Conservation (phyloP, 2,797 vertebrate species). For the Phrynocephalus vlangalii region DNA sequence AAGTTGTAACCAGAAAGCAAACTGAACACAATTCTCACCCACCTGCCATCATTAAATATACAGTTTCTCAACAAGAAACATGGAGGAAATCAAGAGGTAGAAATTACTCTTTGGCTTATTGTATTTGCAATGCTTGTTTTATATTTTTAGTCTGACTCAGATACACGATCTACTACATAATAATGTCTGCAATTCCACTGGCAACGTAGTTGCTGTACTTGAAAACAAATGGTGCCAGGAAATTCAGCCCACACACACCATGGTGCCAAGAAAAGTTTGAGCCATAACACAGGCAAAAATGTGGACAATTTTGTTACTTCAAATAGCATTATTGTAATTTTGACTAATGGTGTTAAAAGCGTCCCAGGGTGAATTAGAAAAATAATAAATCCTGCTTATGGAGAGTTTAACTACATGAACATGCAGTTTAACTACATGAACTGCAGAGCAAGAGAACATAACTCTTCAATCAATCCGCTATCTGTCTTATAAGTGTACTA, state of each 20-base stretch:
- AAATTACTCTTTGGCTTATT: not conserved
- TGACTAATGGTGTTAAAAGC: slow-evolving; percentile 18
- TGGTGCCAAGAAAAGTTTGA: not conserved
- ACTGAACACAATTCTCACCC: not conserved
- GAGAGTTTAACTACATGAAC: slow-evolving; percentile 11
- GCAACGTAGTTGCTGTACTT: not conserved
- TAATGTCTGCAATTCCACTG: not conserved
- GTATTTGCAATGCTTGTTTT: not conserved
- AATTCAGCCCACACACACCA: not conserved
- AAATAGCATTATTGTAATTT: not conserved
- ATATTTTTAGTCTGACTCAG: not conserved
- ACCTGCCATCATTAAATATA: not conserved
- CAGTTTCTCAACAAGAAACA: not conserved
- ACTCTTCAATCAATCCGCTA: slow-evolving; percentile 5
- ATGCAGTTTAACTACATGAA: slow-evolving; percentile 9
- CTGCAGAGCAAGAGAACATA: slow-evolving; percentile 8
- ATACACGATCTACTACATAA: not conserved
- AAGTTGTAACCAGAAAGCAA: not conserved
- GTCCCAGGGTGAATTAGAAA: slow-evolving; percentile 17
- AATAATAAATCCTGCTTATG: slow-evolving; percentile 35
- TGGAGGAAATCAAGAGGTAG: not conserved
- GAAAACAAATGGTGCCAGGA: slow-evolving; percentile 1
- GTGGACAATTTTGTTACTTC: slow-evolving; percentile 13
- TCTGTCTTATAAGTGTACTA: slow-evolving; percentile 4
- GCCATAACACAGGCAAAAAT: not conserved